Evolutionary conservation across 1,140 invertebrate genomes (phyloP).

Genomic region (Zaprionus camerounensis): DNA sequence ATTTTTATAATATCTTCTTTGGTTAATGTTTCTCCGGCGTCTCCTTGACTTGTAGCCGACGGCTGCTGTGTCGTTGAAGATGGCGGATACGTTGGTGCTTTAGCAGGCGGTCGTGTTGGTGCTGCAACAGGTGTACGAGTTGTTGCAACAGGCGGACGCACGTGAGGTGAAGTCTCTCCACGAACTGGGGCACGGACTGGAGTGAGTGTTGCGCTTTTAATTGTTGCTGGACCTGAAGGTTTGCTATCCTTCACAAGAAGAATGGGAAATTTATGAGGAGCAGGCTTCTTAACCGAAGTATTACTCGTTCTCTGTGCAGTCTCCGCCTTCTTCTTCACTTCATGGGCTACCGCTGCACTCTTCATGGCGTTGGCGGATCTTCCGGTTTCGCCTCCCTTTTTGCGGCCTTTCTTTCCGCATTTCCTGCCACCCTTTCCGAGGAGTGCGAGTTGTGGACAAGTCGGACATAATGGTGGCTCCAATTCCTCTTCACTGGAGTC

Average conservation of each 20-base stretch:
- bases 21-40: conserved; percentile 12
- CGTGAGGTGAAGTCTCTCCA: background rate
- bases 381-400: background rate
- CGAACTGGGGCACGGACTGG: background rate
- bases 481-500: background rate
- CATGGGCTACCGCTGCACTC: background rate
- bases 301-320: no score
- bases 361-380: background rate
- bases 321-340: background rate
- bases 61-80: no score
- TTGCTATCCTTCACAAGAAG: no score
- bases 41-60: no score
- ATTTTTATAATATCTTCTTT: conserved; percentile 60
- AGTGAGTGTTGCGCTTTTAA: background rate
- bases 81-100: no score
- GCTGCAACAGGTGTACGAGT: conserved; percentile 1
- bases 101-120: background rate
- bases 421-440: background rate
- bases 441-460: background rate
- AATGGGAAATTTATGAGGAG: no score
- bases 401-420: background rate
- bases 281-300: no score
- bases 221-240: background rate
- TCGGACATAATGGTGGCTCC: background rate
- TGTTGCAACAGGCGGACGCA: conserved; percentile 13